A percentile compares a stretch with the other conserved stretches of the same genome.
Evolutionary conservation across 2,797 vertebrate species (phyloP).

Genomic region (Stomatorhinus walkeri): DNA sequence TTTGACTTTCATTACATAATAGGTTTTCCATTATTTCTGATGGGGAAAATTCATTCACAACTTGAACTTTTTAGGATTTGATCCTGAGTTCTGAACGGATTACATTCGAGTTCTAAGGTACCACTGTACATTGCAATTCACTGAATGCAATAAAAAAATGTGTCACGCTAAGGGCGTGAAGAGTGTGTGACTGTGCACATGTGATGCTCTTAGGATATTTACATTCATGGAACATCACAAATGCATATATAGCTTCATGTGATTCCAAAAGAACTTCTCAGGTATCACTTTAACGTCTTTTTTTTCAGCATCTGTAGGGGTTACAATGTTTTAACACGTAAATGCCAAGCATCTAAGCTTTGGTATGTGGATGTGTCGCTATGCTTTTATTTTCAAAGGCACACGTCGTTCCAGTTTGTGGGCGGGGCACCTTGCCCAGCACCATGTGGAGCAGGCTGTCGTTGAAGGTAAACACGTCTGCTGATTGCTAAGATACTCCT

Average conservation of each 20-base stretch:
- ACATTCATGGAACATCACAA: neutral
- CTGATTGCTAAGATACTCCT: neutral
- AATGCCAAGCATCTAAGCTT: neutral
- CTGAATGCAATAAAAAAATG: neutral
- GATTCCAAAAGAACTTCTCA: neutral
- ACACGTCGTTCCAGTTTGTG: constrained; percentile 39
- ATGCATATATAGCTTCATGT: neutral
- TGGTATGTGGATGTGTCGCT: constrained; percentile 13
- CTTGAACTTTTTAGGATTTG: too few relatives aligned
- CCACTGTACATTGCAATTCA: neutral
- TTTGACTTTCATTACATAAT: too few relatives aligned
- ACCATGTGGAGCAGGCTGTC: neutral
- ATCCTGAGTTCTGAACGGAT: too few relatives aligned
- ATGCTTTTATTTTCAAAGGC: constrained; percentile 48
- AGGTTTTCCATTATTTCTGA: too few relatives aligned
- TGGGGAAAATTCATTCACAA: too few relatives aligned
- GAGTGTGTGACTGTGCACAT: neutral
- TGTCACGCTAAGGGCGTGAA: neutral
- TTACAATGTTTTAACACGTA: neutral
- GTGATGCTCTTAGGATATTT: neutral
- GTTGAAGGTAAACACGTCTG: neutral
- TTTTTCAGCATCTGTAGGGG: neutral
- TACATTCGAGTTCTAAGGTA: too few relatives aligned
- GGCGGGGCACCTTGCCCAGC: constrained; percentile 14
- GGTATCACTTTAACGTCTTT: neutral